phyloP scores from a whole-genome alignment of 2,888 invertebrate genomes.

The Adelognathus sp. region DNA sequence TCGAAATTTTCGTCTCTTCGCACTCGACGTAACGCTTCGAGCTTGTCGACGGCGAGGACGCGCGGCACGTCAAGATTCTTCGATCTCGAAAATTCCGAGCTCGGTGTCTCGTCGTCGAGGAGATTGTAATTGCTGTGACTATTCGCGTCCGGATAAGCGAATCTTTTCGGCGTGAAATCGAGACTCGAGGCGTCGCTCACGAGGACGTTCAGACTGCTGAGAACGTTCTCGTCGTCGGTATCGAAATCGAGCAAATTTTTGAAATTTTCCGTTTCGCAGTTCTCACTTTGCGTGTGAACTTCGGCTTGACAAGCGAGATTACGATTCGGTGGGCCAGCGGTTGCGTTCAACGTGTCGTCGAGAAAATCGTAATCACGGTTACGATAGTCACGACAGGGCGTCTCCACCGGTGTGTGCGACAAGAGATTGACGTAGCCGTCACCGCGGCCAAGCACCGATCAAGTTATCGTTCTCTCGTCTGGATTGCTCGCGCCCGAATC shows the following conservation, averaged over 20 bases:
- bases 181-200: conserved; percentile 50
- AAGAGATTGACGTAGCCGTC: conserved; percentile 71
- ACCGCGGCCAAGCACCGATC: conserved; percentile 69
- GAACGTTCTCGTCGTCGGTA: conserved; percentile 61
- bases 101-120: conserved; percentile 56
- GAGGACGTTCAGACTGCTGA: conserved; percentile 49
- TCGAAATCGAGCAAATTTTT: conserved; percentile 60
- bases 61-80: conserved; percentile 50
- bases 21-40: not conserved
- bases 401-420: conserved; percentile 72
- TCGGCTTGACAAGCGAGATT: conserved; percentile 23
- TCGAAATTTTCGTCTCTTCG: conserved; percentile 64
- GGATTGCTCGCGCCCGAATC: not conserved
- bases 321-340: not conserved
- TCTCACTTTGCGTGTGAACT: conserved; percentile 43
- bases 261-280: no score
- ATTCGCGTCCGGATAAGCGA: conserved; percentile 63
- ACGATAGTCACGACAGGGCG: conserved; percentile 71
- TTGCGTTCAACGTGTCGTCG: conserved; percentile 59
- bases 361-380: conserved; percentile 65
- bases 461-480: conserved; percentile 63
- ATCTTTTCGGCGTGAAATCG: conserved; percentile 57
- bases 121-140: conserved; percentile 68
- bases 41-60: no score
- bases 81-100: conserved; percentile 40